A percentile compares a stretch with the other conserved stretches of the same genome.
These are phyloP conservation scores for Ceratosolen solmsi DNA, from an alignment of 1,140 invertebrate genomes.

Conservation along the genomic window DNA sequence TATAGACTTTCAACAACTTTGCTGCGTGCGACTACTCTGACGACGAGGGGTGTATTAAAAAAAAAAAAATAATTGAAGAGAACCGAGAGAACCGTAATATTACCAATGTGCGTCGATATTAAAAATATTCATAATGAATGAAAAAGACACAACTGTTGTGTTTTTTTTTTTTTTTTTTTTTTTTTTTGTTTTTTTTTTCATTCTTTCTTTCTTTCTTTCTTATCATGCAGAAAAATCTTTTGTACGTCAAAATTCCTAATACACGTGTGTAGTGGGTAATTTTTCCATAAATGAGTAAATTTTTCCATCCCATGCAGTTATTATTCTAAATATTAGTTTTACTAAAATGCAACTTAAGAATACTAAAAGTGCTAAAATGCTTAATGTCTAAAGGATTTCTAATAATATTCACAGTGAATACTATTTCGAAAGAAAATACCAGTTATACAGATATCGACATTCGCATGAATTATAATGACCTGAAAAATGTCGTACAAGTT, in stretches of 20 bases:
- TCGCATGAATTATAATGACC: slow-evolving; percentile 20
- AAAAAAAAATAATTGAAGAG: slow-evolving; percentile 50
- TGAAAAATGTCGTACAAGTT: slow-evolving; percentile 35
- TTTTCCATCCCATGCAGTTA: not conserved
- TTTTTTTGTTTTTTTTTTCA: too few relatives aligned
- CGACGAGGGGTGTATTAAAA: slow-evolving; percentile 39
- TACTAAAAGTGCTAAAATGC: not conserved
- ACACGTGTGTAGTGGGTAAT: slow-evolving; percentile 20
- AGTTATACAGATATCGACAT: not conserved
- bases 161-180: too few relatives aligned
- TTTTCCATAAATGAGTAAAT: slow-evolving; percentile 10
- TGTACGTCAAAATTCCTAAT: slow-evolving; percentile 31
- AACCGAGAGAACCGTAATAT: slow-evolving; percentile 37
- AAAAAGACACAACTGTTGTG: slow-evolving; percentile 31
- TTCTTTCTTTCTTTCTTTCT: too few relatives aligned
- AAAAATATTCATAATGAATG: slow-evolving; percentile 12
- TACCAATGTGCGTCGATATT: slow-evolving; percentile 11
- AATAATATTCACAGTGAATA: slow-evolving; percentile 1
- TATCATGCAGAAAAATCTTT: slow-evolving; percentile 39
- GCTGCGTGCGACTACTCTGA: not conserved
- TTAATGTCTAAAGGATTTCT: not conserved
- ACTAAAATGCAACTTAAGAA: not conserved
- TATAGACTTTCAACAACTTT: slow-evolving; percentile 46
- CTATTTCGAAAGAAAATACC: not conserved
- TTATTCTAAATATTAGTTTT: not conserved